Evolutionary conservation across 2,888 invertebrate genomes (phyloP).

Genomic region (Rotaria macrura): DNA sequence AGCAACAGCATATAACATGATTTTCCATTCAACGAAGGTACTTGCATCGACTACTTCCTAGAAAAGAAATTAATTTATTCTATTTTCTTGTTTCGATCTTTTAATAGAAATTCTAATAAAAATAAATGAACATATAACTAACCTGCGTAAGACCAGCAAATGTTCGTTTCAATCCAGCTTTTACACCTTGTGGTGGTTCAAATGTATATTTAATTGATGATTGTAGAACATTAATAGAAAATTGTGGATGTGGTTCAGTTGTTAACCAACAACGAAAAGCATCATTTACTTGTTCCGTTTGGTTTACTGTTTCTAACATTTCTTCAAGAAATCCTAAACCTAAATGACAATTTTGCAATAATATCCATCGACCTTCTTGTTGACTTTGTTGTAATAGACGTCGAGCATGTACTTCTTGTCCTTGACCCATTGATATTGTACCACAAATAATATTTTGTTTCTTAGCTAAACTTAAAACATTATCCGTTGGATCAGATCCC

Average conservation of each 20-base stretch:
- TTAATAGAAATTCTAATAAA: background rate
- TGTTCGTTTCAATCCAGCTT: conserved; percentile 59
- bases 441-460: conserved; percentile 63
- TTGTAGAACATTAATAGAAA: conserved; percentile 74
- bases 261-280: conserved; percentile 83
- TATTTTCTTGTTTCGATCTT: no score
- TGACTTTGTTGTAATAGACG: conserved; percentile 70
- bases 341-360: conserved; percentile 88
- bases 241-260: conserved; percentile 80
- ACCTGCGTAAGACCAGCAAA: conserved; percentile 72
- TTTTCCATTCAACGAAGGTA: conserved; percentile 76
- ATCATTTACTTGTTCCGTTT: conserved; percentile 65
- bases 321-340: conserved; percentile 84
- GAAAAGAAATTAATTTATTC: background rate
- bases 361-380: conserved; percentile 74
- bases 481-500: conserved; percentile 90
- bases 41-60: conserved; percentile 73
- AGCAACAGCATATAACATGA: conserved; percentile 78
- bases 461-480: conserved; percentile 75
- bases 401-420: conserved; percentile 76
- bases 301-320: conserved; percentile 67
- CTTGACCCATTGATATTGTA: conserved; percentile 93
- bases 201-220: conserved; percentile 94
- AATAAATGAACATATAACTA: conserved; percentile 23
- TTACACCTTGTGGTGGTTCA: conserved; percentile 87